Conservation (phyloP, 2,888 invertebrate genomes). For the Mesoligia furuncula region DNA sequence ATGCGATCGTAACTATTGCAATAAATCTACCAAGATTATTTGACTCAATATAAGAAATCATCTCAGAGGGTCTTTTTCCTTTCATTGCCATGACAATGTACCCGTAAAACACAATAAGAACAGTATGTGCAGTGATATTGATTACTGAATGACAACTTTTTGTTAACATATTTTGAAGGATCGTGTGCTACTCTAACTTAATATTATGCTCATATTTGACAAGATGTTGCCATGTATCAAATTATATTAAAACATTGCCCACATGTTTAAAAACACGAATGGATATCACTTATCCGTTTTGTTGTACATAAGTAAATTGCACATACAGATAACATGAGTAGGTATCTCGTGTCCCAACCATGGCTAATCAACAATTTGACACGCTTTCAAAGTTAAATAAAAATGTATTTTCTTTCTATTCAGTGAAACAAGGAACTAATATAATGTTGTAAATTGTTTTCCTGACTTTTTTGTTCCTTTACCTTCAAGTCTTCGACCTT, state of each 20-base stretch:
- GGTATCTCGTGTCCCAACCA: background rate
- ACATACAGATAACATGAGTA: slow-evolving; percentile 2
- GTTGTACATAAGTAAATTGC: background rate
- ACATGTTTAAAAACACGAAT: background rate
- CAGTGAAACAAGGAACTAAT: slow-evolving; percentile 1
- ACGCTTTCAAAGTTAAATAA: slow-evolving; percentile 1
- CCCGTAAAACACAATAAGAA: background rate
- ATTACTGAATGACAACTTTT: background rate
- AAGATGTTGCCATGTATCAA: background rate
- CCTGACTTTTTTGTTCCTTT: slow-evolving; percentile 16
- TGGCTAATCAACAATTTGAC: background rate
- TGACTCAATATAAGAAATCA: background rate
- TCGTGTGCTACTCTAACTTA: background rate
- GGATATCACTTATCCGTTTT: background rate
- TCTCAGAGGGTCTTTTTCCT: background rate
- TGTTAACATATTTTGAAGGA: background rate
- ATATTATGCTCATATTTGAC: background rate
- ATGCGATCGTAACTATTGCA: background rate
- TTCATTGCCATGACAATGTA: no score
- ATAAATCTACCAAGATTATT: background rate
- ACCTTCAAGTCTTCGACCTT: slow-evolving; percentile 5
- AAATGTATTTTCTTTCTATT: slow-evolving; percentile 6
- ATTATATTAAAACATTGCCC: background rate
- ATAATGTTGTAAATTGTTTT: slow-evolving; percentile 14
- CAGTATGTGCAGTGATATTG: background rate